Base-by-base conservation (phyloP, 2,797 vertebrate genomes). In the Coracias cyanogaster region DNA sequence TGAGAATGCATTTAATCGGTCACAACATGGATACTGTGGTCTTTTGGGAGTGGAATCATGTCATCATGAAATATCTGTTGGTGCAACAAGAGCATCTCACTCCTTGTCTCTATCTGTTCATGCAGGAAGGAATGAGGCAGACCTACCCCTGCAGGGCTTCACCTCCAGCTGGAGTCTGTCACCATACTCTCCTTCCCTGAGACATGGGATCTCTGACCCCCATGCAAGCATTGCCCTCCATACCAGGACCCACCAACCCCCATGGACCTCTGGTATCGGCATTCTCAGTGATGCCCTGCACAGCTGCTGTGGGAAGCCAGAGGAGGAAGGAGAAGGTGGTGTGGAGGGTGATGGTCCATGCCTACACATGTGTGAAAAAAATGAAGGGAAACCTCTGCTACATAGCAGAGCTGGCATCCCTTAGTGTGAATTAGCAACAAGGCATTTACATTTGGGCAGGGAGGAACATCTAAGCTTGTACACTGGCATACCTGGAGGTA, bases 201-300 rank as follows among this genome's bases (percentile, higher is more conserved):
- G 60, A 45, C 35, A 3, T 0, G 2, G 39, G 20, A 41, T 35
- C 67, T 62, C 54, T 0, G 0, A 8, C 2, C 11, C 31, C 15
- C 20, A 15, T 4, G 6, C 15, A 62, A 20, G 46, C 61, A 71
- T 7, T 2, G 2, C 12, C 7, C 31, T 61, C 62, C 12, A 22
- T 0, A 1, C 48, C 60, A 77, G 43, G 26, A 66, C 25, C 41
- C 65, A 60, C 45, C 2, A 2, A 4, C 5, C 2, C 3, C 31
- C 1, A 1, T 3, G 35, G 46, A 70, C 22, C 26, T 46, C 52
- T 31, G 11, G 15, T n/a, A 35, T 3, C 2, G 2, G 19, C 45
- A 69, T 49, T 45, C 16, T 41, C 49, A 39, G 33, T 0, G 3
- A 12, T 1, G 4, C 10, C 25, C 33, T 66, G n/a, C 37, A 31